Evolutionary conservation across 2,888 invertebrate species (phyloP), one percentile per base, ranked within the genome.

Genomic region (Cantharis flavilabris): DNA sequence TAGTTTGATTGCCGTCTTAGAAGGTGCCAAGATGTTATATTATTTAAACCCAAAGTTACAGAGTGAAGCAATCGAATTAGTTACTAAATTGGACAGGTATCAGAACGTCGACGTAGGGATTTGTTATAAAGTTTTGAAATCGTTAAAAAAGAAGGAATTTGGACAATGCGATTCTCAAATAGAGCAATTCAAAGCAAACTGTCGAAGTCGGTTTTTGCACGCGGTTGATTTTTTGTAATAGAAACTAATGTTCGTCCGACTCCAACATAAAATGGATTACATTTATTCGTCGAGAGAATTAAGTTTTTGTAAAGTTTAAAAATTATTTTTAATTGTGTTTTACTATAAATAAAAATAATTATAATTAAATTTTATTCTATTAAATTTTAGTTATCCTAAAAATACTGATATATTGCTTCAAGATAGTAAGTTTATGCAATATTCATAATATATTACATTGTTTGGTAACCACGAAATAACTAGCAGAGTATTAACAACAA

Each of bases 21-120:
- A 97, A 91, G 96, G 92, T 72, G 96, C 95, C 80, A 93, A 94
- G 81, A 94, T 96, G 89, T 91, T 96, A 89, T 93, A 93, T 84
- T 91, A 93, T 80, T 89, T 96, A 83, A 93, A 94, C 86, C 90
- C 93, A 49, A 92, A 90, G 81, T 91, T 92, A 84, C 93, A 93
- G 86, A 89, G 90, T 70, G 90, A 90, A 81, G 94, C 94, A 75
- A 89, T 95, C 71, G 89, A 91, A 80, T 88, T 94, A 78, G 90
- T 91, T 80, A 91, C 90, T 78, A 89, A 88, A 84, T 89, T 91
- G 82, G 91, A 92, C 86, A 87, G 90, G 81, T 87, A 90, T 80
- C 86, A 88, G 81, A 90, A 89, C 84, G 87, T 90, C 83, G 89
- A 88, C 85, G 87, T 91, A 85, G 87, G 90, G 94, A 94, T 92